Percentiles rank a stretch among this genome's conserved stretches.
Conservation (phyloP, 2,113 vertebrate genomes). For the Rhynchopsitta pachyrhyncha region DNA sequence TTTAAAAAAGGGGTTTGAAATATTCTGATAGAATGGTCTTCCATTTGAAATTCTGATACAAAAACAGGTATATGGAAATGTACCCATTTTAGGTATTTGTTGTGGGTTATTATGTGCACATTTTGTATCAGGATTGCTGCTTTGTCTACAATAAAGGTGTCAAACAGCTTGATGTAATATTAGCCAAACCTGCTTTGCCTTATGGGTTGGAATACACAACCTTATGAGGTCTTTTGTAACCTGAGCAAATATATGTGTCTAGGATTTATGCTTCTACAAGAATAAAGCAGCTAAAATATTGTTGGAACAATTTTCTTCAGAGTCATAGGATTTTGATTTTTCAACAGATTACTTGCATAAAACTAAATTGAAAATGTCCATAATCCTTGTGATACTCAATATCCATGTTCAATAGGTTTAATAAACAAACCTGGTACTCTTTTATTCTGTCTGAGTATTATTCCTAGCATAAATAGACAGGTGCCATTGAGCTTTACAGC, state of each 20-base stretch:
- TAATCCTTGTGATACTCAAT: not conserved
- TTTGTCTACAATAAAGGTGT: not conserved
- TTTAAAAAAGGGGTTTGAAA: not conserved
- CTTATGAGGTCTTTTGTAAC: not conserved
- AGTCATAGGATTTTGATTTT: not conserved
- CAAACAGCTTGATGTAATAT: not conserved
- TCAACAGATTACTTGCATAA: not conserved
- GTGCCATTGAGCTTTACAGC: not conserved
- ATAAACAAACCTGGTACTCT: not conserved
- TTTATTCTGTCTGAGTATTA: not conserved
- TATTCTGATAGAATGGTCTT: not conserved
- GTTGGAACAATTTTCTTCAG: not conserved
- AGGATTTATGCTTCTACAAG: not conserved
- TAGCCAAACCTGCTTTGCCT: not conserved
- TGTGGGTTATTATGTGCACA: not conserved
- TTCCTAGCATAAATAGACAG: not conserved
- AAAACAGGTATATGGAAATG: not conserved
- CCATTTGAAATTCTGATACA: not conserved
- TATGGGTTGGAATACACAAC: not conserved
- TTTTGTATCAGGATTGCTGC: not conserved
- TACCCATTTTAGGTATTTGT: not conserved
- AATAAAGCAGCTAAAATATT: not conserved
- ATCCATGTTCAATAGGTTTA: not conserved
- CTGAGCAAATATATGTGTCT: not conserved
- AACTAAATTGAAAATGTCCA: not conserved